phyloP scores from a whole-genome alignment of 2,888 invertebrate species.

The Silvanus unidentatus region DNA sequence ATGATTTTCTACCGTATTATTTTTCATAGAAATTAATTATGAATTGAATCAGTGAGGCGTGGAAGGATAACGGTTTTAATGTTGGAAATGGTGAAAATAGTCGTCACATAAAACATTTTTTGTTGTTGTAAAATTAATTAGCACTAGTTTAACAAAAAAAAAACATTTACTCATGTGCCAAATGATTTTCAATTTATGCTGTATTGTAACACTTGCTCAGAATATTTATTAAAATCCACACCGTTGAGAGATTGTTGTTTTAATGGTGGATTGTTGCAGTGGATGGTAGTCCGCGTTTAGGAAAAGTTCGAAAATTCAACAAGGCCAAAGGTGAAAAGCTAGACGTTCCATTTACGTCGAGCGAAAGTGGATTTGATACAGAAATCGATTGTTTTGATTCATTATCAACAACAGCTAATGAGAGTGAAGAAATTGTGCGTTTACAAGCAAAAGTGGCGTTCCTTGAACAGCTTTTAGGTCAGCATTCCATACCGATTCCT shows the following conservation, averaged over 20 bases:
- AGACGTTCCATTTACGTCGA: slow-evolving; percentile 41
- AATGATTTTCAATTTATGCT: no score
- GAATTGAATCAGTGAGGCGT: no score
- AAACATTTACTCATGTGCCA: no score
- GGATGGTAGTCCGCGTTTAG: slow-evolving; percentile 53
- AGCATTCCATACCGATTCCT: slow-evolving; percentile 39
- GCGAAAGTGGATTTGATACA: slow-evolving; percentile 45
- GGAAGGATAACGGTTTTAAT: no score
- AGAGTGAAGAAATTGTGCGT: slow-evolving; percentile 31
- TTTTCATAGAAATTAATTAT: no score
- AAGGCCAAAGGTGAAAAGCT: slow-evolving; percentile 42
- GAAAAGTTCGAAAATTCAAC: slow-evolving; percentile 55
- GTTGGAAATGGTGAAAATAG: no score
- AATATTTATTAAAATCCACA: slow-evolving; percentile 4
- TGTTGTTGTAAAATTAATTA: no score
- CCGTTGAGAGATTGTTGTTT: no score
- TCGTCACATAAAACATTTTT: no score
- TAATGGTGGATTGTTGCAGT: slow-evolving; percentile 29
- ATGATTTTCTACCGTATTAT: no score
- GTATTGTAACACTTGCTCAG: background rate
- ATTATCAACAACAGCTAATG: slow-evolving; percentile 28
- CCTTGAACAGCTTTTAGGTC: slow-evolving; percentile 40
- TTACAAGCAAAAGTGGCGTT: slow-evolving; percentile 41
- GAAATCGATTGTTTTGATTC: slow-evolving; percentile 42
- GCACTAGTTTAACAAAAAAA: no score